Percentiles rank a stretch among this genome's conserved stretches.
Conservation (phyloP, 2,113 vertebrate species). For the Podocnemis expansa region DNA sequence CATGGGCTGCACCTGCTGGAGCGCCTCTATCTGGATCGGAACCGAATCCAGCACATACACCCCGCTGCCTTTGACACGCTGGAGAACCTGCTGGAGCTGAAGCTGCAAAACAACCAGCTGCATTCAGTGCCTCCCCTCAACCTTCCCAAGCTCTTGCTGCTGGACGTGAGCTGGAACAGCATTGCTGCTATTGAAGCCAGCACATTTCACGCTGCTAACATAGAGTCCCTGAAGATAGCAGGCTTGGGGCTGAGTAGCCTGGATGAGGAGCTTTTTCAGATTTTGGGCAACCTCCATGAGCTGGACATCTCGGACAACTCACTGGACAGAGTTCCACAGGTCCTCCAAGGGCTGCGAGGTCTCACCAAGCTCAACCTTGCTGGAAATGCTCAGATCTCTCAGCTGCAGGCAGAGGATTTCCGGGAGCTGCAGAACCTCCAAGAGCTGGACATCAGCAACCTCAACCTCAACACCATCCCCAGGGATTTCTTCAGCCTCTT, state of each 20-base stretch:
- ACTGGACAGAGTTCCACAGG: slow-evolving; percentile 79
- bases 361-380: slow-evolving; percentile 88
- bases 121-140: slow-evolving; percentile 80
- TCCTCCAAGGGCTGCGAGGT: slow-evolving; percentile 79
- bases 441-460: slow-evolving; percentile 92
- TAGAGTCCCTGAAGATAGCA: slow-evolving; percentile 89
- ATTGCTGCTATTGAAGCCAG: slow-evolving; percentile 76
- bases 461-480: slow-evolving; percentile 89
- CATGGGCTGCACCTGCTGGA: slow-evolving; percentile 86
- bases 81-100: slow-evolving; percentile 90
- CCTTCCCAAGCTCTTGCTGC: slow-evolving; percentile 87
- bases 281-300: slow-evolving; percentile 89
- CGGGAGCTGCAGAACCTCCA: slow-evolving; percentile 81
- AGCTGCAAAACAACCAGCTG: slow-evolving; percentile 91
- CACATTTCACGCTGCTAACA: slow-evolving; percentile 81
- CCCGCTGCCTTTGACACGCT: slow-evolving; percentile 85
- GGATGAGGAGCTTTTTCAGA: slow-evolving; percentile 82
- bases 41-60: slow-evolving; percentile 88
- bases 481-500: slow-evolving; percentile 85
- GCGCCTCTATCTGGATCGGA: slow-evolving; percentile 92
- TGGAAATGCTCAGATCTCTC: slow-evolving; percentile 86
- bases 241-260: slow-evolving; percentile 85
- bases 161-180: slow-evolving; percentile 91
- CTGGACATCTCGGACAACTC: slow-evolving; percentile 91
- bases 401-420: slow-evolving; percentile 83